A percentile compares a stretch with the other conserved stretches of the same genome.
Evolutionary conservation across 2,113 vertebrate genomes (phyloP).

Genomic region (Pachycephala philippinensis): DNA sequence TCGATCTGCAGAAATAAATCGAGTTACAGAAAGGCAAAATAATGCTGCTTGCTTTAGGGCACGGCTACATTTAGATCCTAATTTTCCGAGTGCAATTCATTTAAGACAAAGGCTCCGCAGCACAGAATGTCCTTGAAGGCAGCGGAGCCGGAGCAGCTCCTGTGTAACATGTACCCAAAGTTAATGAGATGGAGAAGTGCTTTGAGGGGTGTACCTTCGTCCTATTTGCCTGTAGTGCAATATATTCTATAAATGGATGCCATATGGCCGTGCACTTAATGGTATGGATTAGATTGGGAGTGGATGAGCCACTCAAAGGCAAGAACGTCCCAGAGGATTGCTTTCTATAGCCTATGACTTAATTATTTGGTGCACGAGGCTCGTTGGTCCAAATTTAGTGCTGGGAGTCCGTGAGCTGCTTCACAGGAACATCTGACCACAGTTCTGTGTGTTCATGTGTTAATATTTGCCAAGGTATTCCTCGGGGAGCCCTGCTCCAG

Average conservation of each 20-base stretch:
- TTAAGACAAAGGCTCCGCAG: conserved; percentile 11
- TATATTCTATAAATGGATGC: conserved; percentile 51
- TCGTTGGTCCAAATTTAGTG: conserved; percentile 5
- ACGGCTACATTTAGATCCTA: conserved; percentile 18
- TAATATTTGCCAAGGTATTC: not conserved
- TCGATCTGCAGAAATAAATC: conserved; percentile 38
- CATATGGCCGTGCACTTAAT: conserved; percentile 47
- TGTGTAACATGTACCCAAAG: not conserved
- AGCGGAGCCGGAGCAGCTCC: not conserved
- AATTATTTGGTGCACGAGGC: conserved; percentile 40
- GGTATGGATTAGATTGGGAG: conserved; percentile 31
- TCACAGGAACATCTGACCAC: not conserved
- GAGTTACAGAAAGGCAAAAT: conserved; percentile 33
- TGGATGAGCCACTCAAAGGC: conserved; percentile 47
- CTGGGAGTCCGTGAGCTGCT: not conserved
- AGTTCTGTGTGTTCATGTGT: not conserved
- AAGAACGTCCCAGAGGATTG: conserved; percentile 19
- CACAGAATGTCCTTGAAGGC: conserved; percentile 30
- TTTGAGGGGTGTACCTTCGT: conserved; percentile 18
- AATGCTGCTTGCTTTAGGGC: conserved; percentile 37
- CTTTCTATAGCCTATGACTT: conserved; percentile 49
- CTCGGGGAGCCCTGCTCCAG: not conserved
- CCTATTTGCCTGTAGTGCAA: conserved; percentile 17
- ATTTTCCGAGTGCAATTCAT: conserved; percentile 22
- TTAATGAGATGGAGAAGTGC: conserved; percentile 33